These are phyloP conservation scores for Drosophila athabasca DNA, from an alignment of 1,140 invertebrate genomes.

Conservation along the genomic window DNA sequence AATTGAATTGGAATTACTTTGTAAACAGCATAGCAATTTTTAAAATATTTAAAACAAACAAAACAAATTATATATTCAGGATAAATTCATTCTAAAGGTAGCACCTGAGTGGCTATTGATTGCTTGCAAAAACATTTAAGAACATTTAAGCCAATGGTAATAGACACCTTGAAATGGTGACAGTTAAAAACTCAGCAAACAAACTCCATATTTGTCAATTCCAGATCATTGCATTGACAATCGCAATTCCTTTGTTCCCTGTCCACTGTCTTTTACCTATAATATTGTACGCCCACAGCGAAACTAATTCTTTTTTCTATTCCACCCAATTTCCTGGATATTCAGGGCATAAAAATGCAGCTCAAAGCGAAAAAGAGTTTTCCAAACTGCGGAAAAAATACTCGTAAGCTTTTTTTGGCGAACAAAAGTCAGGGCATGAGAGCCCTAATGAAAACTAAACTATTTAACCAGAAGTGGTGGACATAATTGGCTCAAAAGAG, in stretches of 20 bases:
- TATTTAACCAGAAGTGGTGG: slow-evolving; percentile 75
- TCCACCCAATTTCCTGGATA: slow-evolving; percentile 15
- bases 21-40: too few relatives aligned
- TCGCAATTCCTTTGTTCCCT: background rate
- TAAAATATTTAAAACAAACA: too few relatives aligned
- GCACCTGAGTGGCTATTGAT: too few relatives aligned
- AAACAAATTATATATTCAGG: too few relatives aligned
- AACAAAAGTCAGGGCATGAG: slow-evolving; percentile 60
- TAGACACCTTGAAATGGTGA: too few relatives aligned
- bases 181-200: too few relatives aligned
- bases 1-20: too few relatives aligned
- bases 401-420: slow-evolving; percentile 13
- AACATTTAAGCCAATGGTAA: too few relatives aligned
- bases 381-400: slow-evolving; percentile 1
- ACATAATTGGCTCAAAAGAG: slow-evolving; percentile 75
- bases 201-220: too few relatives aligned
- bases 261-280: background rate
- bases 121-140: too few relatives aligned
- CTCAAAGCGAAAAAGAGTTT: background rate
- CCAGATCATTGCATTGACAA: too few relatives aligned
- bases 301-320: slow-evolving; percentile 4
- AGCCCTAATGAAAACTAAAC: slow-evolving; percentile 54
- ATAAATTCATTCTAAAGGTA: too few relatives aligned
- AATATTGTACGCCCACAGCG: background rate
- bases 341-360: slow-evolving; percentile 28